These are phyloP conservation scores for Eueides isabella DNA, from an alignment of 1,140 invertebrate species.

Conservation along the genomic window DNA sequence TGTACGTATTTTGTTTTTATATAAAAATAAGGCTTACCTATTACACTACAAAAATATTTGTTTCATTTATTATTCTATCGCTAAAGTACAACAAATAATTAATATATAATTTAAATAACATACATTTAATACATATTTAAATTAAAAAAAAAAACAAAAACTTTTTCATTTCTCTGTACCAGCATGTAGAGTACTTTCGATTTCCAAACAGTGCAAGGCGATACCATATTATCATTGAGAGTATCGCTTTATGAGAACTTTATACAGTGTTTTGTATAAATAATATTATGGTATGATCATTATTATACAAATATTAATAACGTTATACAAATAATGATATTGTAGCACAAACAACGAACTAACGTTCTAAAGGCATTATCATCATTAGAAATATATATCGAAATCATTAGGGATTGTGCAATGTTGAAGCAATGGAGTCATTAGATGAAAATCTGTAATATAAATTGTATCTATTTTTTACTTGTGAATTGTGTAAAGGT, in stretches of 20 bases:
- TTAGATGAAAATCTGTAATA: no score
- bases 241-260: conserved; percentile 39
- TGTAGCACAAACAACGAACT: not conserved
- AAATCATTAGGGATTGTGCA: not conserved
- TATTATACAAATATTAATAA: not conserved
- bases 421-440: no score
- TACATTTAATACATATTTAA: not conserved
- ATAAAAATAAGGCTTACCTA: no score
- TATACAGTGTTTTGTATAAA: not conserved
- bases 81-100: not conserved
- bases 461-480: no score
- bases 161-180: conserved; percentile 41
- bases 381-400: no score
- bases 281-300: not conserved
- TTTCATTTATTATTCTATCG: no score
- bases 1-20: no score
- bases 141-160: not conserved
- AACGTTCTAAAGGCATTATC: not conserved
- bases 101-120: not conserved
- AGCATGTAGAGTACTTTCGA: conserved; percentile 59
- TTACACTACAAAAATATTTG: no score
- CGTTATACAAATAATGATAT: not conserved
- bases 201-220: conserved; percentile 54
- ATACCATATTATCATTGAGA: conserved; percentile 36
- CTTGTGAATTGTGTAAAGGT: no score